phyloP scores from a whole-genome alignment of 2,113 vertebrate genomes.

The Lasiurus borealis region DNA sequence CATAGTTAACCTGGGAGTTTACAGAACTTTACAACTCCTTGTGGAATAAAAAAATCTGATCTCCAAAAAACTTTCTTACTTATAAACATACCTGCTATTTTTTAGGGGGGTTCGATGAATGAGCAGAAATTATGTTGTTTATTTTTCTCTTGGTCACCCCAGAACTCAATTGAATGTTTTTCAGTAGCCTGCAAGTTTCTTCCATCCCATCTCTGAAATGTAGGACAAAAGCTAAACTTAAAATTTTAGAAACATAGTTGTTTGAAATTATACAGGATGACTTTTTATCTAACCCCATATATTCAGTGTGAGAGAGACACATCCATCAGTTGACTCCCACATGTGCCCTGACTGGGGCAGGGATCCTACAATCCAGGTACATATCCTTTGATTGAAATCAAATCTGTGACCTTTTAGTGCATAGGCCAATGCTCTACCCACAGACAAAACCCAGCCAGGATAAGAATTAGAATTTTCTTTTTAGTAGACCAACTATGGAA shows the following conservation, averaged over 20 bases:
- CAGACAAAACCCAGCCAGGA: too few species aligned
- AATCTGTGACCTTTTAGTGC: too few species aligned
- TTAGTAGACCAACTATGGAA: not conserved
- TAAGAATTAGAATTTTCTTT: not conserved
- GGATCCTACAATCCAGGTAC: too few species aligned
- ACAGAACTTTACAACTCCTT: not conserved
- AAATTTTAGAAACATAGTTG: not conserved
- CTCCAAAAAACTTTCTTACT: constrained; percentile 12
- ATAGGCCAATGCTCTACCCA: too few species aligned
- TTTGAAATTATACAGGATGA: not conserved
- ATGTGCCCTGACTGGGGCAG: too few species aligned
- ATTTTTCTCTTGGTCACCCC: not conserved
- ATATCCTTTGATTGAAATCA: too few species aligned
- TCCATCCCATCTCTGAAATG: not conserved
- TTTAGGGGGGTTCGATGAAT: not conserved
- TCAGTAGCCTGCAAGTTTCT: not conserved
- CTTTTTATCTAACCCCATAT: not conserved
- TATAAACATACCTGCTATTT: not conserved
- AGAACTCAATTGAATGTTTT: not conserved
- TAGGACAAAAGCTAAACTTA: not conserved
- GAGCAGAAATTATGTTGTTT: not conserved
- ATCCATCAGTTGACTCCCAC: too few species aligned
- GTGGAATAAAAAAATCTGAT: not conserved
- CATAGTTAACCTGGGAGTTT: not conserved
- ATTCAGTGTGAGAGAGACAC: too few species aligned